Percentiles rank a stretch among this genome's conserved stretches.
Conservation (phyloP, 30 jellyfish, hydroid and myxozoan genomes). For the Chrysaora quinquecirrha region DNA sequence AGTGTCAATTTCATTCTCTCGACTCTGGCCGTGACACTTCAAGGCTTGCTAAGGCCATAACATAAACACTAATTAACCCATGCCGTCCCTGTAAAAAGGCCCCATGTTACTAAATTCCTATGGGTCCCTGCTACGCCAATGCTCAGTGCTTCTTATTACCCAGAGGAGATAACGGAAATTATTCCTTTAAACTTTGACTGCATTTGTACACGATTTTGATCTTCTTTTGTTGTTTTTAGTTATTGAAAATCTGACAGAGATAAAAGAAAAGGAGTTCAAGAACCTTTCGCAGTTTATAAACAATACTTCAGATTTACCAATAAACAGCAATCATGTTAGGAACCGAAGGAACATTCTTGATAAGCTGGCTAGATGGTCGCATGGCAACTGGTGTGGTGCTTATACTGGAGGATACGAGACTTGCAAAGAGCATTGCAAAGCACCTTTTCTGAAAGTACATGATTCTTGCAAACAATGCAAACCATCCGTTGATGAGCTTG, state of each 20-base stretch:
- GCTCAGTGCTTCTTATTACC: too few relatives aligned
- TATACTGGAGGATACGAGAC: slow-evolving; percentile 80
- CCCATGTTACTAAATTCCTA: too few relatives aligned
- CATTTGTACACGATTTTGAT: too few relatives aligned
- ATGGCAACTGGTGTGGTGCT: slow-evolving; percentile 90
- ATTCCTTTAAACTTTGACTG: too few relatives aligned
- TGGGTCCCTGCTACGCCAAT: too few relatives aligned
- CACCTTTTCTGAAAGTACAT: slow-evolving; percentile 53
- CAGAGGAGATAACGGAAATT: too few relatives aligned
- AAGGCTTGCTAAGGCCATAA: too few relatives aligned
- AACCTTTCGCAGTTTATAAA: slow-evolving; percentile 12
- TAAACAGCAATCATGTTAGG: slow-evolving; percentile 8
- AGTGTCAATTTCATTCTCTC: too few relatives aligned
- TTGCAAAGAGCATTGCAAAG: slow-evolving; percentile 68
- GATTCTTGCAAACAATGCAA: slow-evolving; percentile 63
- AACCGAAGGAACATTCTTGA: slow-evolving; percentile 61
- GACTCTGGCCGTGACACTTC: too few relatives aligned
- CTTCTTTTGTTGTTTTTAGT: slow-evolving; percentile 27
- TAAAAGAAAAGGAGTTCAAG: slow-evolving; percentile 10
- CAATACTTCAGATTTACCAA: not conserved
- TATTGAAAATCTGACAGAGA: slow-evolving; percentile 37
- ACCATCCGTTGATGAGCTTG: slow-evolving; percentile 60
- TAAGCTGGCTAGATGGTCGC: slow-evolving; percentile 65
- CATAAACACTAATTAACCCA: too few relatives aligned
- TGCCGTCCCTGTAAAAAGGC: too few relatives aligned